Evolutionary conservation across 64 coral and sea anemone genomes (phyloP), one percentile per base, ranked within the genome.

Genomic region (Dendrophyllia cribrosa): DNA sequence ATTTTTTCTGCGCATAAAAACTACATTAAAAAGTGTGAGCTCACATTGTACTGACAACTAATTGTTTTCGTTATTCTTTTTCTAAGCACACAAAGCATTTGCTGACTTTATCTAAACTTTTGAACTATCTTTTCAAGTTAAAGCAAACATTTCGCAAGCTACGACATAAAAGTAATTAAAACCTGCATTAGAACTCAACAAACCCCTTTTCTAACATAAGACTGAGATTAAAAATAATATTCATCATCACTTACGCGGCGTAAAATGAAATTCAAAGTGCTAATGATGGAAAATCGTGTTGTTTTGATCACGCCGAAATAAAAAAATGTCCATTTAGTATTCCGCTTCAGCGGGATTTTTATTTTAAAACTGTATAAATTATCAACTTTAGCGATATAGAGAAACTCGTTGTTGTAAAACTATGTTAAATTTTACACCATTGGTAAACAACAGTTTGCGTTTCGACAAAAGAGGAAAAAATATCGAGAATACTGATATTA

Each of bases 161-260:
- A 50, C 50, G 43, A 51, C 43, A 3, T 48, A n/a, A 84, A 68
- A 84, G 45, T 84, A 84, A 68, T 84, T 66, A 84, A 84, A 84
- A 84, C 34, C 10, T 51, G 60, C 9, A 15, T 83, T 65, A 11
- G 70, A 73, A 22, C 53, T 56, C 7, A 56, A 56, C 72, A 75
- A 75, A 75, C 11, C 12, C 43, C 34, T 0, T 3, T 45, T 17
- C 47, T 48, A 4, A 12, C 7, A 56, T 12, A 56, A 34, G 7
- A 56, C 5, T 6, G 44, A 75, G 44, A 6, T 49, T 43, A 46
- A 50, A 14, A 50, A 44, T 49, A 21, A 75, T 50, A 49, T 75
- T 75, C 47, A 19, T 20, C 15, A 20, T 75, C 47, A 5, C 20
- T 75, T 75, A 48, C 43, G 12, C 15, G 17, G 5, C 47, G 16